Evolutionary conservation across 2,797 vertebrate genomes (phyloP).

Genomic region (Molossus molossus): DNA sequence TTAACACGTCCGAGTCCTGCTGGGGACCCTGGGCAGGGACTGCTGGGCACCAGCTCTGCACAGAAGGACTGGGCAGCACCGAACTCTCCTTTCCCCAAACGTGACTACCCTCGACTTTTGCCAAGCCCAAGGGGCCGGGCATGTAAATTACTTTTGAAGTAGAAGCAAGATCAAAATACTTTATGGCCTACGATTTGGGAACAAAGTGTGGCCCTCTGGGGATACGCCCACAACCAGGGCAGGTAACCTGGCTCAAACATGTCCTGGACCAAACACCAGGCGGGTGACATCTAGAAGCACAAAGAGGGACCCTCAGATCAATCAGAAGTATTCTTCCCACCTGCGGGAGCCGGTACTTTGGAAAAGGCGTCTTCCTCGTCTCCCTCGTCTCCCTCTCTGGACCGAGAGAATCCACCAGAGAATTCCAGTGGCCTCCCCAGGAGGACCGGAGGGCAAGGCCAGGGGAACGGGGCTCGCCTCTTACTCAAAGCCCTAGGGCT

Average conservation of each 20-base stretch:
- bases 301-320: neutral
- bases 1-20: neutral
- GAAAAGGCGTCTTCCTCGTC: neutral
- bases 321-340: neutral
- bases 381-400: neutral
- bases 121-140: neutral
- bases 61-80: neutral
- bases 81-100: neutral
- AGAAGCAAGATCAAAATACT: slow-evolving; percentile 32
- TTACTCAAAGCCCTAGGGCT: neutral
- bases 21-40: no score
- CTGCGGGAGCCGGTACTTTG: neutral
- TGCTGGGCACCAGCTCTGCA: neutral
- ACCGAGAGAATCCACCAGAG: neutral
- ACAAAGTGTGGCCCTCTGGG: neutral
- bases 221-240: neutral
- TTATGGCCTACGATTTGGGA: neutral
- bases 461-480: neutral
- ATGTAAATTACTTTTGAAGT: neutral
- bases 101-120: neutral
- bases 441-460: neutral
- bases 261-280: no score
- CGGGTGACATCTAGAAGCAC: neutral
- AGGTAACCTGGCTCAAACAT: neutral
- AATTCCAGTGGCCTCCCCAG: neutral